Evolutionary conservation across 1,140 invertebrate genomes (phyloP).

Genomic region (Littorina saxatilis): DNA sequence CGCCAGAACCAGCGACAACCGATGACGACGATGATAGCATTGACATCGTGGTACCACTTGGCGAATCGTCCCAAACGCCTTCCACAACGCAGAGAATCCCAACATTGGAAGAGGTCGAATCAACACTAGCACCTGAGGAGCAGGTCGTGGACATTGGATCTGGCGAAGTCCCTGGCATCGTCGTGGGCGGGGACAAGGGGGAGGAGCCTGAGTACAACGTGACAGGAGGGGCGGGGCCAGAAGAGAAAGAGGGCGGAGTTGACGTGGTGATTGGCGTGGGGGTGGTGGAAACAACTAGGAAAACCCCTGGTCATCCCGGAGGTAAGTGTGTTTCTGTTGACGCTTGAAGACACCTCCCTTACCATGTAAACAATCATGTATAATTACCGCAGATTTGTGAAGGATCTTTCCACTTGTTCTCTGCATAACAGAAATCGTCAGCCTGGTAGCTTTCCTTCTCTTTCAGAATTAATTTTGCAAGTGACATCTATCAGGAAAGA

Average conservation of each 20-base stretch:
- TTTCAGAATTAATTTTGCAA: no score
- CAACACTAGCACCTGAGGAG: background rate
- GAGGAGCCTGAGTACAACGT: background rate
- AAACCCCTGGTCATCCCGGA: background rate
- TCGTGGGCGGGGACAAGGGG: background rate
- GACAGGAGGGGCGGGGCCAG: background rate
- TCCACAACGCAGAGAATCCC: constrained; percentile 21
- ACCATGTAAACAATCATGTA: no score
- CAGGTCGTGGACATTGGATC: constrained; percentile 10
- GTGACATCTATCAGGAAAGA: no score
- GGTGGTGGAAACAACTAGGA: background rate
- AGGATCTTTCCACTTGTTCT: no score
- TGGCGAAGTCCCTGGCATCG: constrained; percentile 30
- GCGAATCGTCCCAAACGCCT: background rate
- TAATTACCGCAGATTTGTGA: no score
- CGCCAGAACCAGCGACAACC: background rate
- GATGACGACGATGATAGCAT: background rate
- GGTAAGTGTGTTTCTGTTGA: background rate
- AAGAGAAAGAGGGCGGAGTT: background rate
- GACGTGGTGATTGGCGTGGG: background rate
- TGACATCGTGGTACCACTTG: background rate
- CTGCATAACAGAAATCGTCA: no score
- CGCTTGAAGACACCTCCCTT: no score
- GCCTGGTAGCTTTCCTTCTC: no score
- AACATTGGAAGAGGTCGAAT: constrained; percentile 16